Percentiles rank a stretch among this genome's conserved stretches.
Evolutionary conservation across 2,113 vertebrate genomes (phyloP).

Genomic region (Carettochelys insculpta): DNA sequence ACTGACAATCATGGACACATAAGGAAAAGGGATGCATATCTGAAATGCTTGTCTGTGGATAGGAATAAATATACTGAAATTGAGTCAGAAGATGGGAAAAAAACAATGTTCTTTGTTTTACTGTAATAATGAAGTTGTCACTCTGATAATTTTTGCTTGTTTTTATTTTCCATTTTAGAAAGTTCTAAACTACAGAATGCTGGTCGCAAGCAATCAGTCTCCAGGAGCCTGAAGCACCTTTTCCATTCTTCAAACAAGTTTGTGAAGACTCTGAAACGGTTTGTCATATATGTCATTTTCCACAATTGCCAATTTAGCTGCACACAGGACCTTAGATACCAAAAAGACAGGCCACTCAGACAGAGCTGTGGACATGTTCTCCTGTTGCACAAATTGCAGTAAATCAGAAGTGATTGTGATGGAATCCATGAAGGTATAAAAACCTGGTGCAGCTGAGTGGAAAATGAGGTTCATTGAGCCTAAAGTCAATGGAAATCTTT

Average conservation of each 20-base stretch:
- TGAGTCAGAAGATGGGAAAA: not conserved
- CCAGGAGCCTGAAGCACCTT: conserved; percentile 95
- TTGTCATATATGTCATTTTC: conserved; percentile 26
- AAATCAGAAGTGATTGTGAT: not conserved
- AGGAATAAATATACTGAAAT: not conserved
- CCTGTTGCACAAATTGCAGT: not conserved
- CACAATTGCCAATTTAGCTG: not conserved
- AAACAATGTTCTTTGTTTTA: not conserved
- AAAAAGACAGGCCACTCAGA: not conserved
- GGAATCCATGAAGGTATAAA: not conserved
- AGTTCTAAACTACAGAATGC: conserved; percentile 89
- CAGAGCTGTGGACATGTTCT: not conserved
- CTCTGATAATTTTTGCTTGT: not conserved
- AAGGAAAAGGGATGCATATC: not conserved
- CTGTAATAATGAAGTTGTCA: not conserved
- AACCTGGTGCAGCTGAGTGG: not conserved
- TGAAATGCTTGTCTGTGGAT: conserved; percentile 3
- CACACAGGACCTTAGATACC: not conserved
- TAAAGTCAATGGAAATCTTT: not conserved
- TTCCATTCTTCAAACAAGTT: conserved; percentile 98
- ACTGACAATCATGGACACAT: not conserved
- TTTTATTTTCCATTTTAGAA: conserved; percentile 78
- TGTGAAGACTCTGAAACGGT: conserved; percentile 97
- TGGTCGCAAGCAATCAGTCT: conserved; percentile 95
- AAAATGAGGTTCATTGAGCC: not conserved